Conservation (phyloP, 2,888 invertebrate genomes). For the Drosophila austrosaltans region DNA sequence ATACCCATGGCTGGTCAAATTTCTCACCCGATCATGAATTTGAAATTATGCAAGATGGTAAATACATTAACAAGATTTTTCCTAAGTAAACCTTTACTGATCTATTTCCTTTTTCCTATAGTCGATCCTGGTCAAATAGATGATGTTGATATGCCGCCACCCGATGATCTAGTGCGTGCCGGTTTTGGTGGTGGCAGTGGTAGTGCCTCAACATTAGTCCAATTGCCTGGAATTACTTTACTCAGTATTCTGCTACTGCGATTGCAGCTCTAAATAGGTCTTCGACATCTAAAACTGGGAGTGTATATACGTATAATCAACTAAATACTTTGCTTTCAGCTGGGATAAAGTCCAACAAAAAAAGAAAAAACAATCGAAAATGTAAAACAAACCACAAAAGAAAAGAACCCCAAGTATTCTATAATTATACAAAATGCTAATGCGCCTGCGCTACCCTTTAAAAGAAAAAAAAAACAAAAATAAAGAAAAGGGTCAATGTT, state of each 20-base stretch:
- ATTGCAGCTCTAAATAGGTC: constrained; percentile 47
- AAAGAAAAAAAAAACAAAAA: not conserved
- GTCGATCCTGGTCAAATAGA: constrained; percentile 37
- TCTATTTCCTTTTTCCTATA: not conserved
- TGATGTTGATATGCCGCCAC: constrained; percentile 63
- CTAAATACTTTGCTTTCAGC: constrained; percentile 43
- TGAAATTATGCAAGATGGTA: constrained; percentile 62
- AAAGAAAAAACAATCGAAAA: constrained; percentile 36
- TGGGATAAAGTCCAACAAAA: constrained; percentile 33
- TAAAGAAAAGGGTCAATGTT: constrained; percentile 59
- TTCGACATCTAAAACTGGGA: constrained; percentile 24
- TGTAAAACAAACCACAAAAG: constrained; percentile 45
- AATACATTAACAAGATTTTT: constrained; percentile 24
- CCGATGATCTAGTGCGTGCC: constrained; percentile 69
- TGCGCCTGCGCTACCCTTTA: constrained; percentile 36
- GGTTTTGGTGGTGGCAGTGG: constrained; percentile 56
- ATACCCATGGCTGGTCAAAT: constrained; percentile 80
- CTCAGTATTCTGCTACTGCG: constrained; percentile 43
- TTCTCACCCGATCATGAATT: constrained; percentile 79
- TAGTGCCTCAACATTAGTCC: constrained; percentile 18
- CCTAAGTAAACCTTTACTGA: not conserved
- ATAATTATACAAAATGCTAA: constrained; percentile 73
- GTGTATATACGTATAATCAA: constrained; percentile 54
- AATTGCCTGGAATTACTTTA: constrained; percentile 20
- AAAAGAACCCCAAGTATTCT: constrained; percentile 68